These are phyloP conservation scores for Sthenelais limicola DNA, from an alignment of 2,888 invertebrate genomes.

Conservation along the genomic window DNA sequence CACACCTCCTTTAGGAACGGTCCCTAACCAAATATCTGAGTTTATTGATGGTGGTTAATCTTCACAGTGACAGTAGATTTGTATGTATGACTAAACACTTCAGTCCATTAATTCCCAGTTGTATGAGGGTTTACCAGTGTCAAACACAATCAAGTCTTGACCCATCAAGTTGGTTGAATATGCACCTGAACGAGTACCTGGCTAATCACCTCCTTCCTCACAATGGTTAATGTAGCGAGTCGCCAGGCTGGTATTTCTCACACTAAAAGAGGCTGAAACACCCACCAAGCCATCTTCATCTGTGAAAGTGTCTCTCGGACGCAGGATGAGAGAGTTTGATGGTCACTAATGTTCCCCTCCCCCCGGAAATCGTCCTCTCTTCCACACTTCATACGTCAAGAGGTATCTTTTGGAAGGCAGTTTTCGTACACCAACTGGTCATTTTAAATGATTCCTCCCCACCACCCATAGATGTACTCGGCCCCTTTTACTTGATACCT, in stretches of 20 bases:
- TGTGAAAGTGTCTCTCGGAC: neutral
- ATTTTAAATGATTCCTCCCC: no score
- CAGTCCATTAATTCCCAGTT: conserved; percentile 1
- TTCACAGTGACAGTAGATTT: conserved; percentile 5
- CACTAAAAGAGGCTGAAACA: no score
- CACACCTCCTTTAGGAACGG: conserved; percentile 30
- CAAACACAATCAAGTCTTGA: conserved; percentile 22
- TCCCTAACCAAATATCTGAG: conserved; percentile 11
- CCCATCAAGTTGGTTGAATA: conserved; percentile 7
- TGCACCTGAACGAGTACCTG: conserved; percentile 11
- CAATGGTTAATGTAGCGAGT: conserved; percentile 29
- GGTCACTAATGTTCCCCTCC: neutral
- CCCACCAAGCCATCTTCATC: no score
- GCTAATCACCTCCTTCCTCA: conserved; percentile 28
- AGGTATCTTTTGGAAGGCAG: no score
- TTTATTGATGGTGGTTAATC: conserved; percentile 8
- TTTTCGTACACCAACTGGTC: no score
- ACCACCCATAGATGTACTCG: no score
- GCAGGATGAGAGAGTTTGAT: neutral
- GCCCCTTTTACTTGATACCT: no score
- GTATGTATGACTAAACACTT: conserved; percentile 7
- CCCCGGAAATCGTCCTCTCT: conserved; percentile 27
- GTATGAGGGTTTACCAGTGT: conserved; percentile 21
- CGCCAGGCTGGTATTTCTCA: conserved; percentile 10
- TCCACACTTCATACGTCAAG: no score